Conservation (phyloP, 2,888 invertebrate genomes). For the Caenorhabditis japonica region DNA sequence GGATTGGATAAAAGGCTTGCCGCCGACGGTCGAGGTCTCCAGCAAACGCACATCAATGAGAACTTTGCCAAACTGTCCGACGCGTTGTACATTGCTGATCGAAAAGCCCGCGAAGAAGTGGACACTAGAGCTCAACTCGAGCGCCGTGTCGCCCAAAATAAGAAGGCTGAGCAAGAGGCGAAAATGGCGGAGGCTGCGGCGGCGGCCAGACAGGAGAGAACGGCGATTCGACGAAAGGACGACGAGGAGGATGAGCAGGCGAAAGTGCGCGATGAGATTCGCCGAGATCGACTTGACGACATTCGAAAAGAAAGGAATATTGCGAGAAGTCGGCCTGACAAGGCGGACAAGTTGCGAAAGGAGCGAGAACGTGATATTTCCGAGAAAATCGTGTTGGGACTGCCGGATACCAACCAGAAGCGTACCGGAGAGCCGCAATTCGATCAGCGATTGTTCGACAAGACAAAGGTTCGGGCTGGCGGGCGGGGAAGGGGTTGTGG, state of each 20-base stretch:
- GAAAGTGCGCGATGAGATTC: conserved; percentile 87
- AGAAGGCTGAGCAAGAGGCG: conserved; percentile 86
- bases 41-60: conserved; percentile 94
- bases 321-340: conserved; percentile 93
- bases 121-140: conserved; percentile 95
- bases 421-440: conserved; percentile 81
- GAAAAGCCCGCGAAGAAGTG: conserved; percentile 96
- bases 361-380: conserved; percentile 96
- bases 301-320: conserved; percentile 87
- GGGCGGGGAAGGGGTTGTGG: too few species aligned
- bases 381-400: conserved; percentile 95
- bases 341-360: conserved; percentile 83
- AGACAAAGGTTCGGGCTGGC: conserved; percentile 81
- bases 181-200: conserved; percentile 92
- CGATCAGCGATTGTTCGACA: conserved; percentile 95
- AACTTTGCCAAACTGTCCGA: conserved; percentile 98
- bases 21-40: conserved; percentile 96
- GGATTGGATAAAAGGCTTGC: conserved; percentile 97
- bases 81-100: conserved; percentile 95
- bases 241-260: conserved; percentile 82
- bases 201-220: conserved; percentile 83
- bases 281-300: conserved; percentile 75
- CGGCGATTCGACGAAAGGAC: conserved; percentile 39
- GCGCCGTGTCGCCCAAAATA: conserved; percentile 89
- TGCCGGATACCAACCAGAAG: conserved; percentile 85